phyloP scores from a whole-genome alignment of 1,140 invertebrate species.

The Thalassaphorura encarpata region DNA sequence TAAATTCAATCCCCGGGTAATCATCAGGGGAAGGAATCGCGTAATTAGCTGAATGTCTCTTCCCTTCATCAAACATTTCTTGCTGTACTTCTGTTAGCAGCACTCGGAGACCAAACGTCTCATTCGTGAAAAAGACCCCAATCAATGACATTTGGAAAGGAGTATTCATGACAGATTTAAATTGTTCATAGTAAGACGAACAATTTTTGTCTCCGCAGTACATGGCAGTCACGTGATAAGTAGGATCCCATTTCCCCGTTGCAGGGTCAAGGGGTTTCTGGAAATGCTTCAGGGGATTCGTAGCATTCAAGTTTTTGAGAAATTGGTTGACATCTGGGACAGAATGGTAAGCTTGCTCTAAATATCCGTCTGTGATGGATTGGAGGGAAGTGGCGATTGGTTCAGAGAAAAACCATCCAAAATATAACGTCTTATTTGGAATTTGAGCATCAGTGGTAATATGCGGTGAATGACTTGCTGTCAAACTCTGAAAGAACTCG shows the following conservation, averaged over 20 bases:
- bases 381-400: conserved; percentile 4
- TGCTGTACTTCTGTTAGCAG: conserved; percentile 15
- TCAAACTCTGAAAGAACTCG: too few species aligned
- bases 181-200: not conserved
- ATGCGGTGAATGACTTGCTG: too few species aligned
- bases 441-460: too few species aligned
- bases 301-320: not conserved
- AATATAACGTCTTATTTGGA: too few species aligned
- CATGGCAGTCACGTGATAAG: conserved; percentile 24
- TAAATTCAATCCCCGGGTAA: conserved; percentile 15
- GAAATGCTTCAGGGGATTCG: conserved; percentile 5
- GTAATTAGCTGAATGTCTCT: not conserved
- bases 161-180: not conserved
- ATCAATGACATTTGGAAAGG: conserved; percentile 19
- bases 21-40: not conserved
- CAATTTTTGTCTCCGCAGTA: conserved; percentile 17
- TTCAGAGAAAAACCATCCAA: conserved; percentile 13
- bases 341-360: not conserved
- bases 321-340: conserved; percentile 11
- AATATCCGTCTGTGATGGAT: conserved; percentile 2
- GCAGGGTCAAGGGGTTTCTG: conserved; percentile 25
- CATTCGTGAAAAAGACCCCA: conserved; percentile 16
- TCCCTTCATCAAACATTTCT: conserved; percentile 2
- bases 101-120: conserved; percentile 25
- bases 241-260: conserved; percentile 17